Evolutionary conservation across 2,113 vertebrate genomes (phyloP), one percentile per base, ranked within the genome.

Genomic region (Heterocephalus glaber): DNA sequence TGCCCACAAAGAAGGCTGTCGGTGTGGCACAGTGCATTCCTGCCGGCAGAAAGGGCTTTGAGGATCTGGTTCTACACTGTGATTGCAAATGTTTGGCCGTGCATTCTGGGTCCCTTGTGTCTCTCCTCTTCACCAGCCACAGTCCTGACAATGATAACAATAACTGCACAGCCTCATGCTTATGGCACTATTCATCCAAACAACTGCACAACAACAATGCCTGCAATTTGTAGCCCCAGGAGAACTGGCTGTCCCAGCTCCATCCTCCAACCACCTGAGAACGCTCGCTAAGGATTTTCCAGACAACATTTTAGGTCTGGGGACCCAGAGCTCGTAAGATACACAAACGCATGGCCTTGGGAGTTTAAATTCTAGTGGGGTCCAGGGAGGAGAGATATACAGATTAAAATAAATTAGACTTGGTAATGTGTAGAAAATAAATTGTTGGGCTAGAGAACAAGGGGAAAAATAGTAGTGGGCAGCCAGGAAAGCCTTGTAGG

Each of bases 301-400:
- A 0, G 0, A 33, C 61, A 58, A 38, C 0, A 0, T 41, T 24
- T 19, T 2, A 44, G 10, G 13, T 49, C 33, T 72, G 47, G n/a
- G 77, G 28, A n/a, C 7, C 26, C 0, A 22, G 28, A 87, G 33
- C 28, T 16, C 35, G 47, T 2, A 7, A 79, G 66, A 66, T 7
- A n/a, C 41, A 56, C 52, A 44, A 72, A 16, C 0, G 38, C 47
- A 3, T 12, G 19, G 17, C 58, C 61, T n/a, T 0, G 1, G 61
- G 38, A 54, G 16, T 12, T 14, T 52, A 49, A 66, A 35, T 20
- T 54, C 81, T 54, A 33, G 41, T 20, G 12, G 52, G n/a, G 52
- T 17, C 5, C 52, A 60, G 9, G 0, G 1, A 2, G 0, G 35
- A 52, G 10, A 5, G n/a, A 3, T 16, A 17, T 17, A 7, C 20